Conservation (phyloP, 2,113 vertebrate species). For the Neolamprologus cancellatus region DNA sequence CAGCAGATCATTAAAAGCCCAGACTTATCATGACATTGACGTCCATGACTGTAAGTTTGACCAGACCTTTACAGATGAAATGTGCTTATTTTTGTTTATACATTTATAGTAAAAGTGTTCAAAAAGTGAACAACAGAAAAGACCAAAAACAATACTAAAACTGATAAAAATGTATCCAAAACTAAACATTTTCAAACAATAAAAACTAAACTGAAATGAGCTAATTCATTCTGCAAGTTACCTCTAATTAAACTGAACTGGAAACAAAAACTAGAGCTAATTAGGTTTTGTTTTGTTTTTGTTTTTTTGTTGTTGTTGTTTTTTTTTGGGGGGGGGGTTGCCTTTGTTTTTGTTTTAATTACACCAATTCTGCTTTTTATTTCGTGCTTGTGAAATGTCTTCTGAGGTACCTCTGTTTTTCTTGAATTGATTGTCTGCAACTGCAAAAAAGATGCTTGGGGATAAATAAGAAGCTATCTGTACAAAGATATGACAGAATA, state of each 20-base stretch:
- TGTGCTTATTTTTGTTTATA: neutral
- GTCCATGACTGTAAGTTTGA: neutral
- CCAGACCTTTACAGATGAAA: neutral
- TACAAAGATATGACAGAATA: neutral
- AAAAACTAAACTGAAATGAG: neutral
- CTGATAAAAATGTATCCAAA: neutral
- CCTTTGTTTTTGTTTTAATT: neutral
- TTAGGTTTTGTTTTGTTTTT: neutral
- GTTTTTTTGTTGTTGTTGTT: neutral
- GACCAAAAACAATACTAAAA: neutral
- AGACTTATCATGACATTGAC: neutral
- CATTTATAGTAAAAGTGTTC: neutral
- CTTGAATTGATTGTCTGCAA: neutral
- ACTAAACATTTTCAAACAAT: neutral
- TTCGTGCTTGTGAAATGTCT: neutral
- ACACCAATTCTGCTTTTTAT: neutral
- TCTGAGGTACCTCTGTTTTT: neutral
- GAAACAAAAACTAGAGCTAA: neutral
- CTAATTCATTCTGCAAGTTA: neutral
- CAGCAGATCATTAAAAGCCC: neutral
- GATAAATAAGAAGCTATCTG: neutral
- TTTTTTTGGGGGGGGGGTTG: rapidly evolving
- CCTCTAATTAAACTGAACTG: neutral
- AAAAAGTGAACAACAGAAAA: neutral
- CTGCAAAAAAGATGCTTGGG: neutral